phyloP scores from a whole-genome alignment of 2,888 invertebrate genomes.

The Chymomyza amoena region DNA sequence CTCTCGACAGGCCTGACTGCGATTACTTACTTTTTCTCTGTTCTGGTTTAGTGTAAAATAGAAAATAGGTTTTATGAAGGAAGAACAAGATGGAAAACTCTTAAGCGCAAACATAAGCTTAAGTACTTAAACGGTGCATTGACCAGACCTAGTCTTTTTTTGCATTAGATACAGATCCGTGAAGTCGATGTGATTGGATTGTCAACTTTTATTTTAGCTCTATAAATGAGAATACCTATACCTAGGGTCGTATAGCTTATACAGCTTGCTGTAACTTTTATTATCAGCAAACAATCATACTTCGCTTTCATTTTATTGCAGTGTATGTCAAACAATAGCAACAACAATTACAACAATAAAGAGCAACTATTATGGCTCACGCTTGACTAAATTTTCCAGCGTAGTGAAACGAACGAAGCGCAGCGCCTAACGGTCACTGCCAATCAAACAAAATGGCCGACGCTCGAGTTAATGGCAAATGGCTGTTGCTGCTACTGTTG shows the following conservation, averaged over 20 bases:
- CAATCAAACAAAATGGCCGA: constrained; percentile 49
- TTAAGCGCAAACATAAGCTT: too few species aligned
- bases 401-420: background rate
- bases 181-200: too few species aligned
- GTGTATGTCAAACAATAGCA: constrained; percentile 14
- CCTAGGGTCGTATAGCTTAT: background rate
- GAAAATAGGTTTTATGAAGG: too few species aligned
- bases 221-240: too few species aligned
- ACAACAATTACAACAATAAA: constrained; percentile 36
- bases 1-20: too few species aligned
- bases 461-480: constrained; percentile 22
- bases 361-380: constrained; percentile 57
- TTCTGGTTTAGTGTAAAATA: too few species aligned
- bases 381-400: constrained; percentile 45
- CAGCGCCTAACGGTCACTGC: constrained; percentile 35
- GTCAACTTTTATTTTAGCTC: too few species aligned
- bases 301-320: background rate
- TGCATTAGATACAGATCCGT: too few species aligned
- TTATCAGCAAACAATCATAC: background rate
- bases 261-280: background rate
- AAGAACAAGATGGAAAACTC: too few species aligned
- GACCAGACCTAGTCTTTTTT: too few species aligned
- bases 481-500: constrained; percentile 33
- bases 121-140: too few species aligned
- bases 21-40: too few species aligned